Evolutionary conservation across 2,797 vertebrate species (phyloP), one percentile per base, ranked within the genome.

Genomic region (Podargus strigoides): DNA sequence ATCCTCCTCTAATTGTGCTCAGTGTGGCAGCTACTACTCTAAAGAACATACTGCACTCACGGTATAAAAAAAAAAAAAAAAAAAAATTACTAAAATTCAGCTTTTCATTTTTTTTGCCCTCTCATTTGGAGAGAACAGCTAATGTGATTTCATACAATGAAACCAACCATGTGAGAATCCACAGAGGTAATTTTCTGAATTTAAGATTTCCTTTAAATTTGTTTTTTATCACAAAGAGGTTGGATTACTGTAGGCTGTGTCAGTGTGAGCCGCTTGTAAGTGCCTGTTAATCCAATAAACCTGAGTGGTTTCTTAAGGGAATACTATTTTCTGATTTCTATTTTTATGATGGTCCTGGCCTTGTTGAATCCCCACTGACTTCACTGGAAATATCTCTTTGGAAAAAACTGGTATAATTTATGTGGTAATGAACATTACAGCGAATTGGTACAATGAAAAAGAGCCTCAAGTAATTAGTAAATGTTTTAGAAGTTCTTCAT

Each of bases 201-300:
- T 87, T 73, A 89, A 80, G 58, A n/a, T 89, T 95, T 87, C 75
- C 55, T 90, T 95, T 72, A 72, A 75, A 87, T 90, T 89, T 68
- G 72, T 83, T 76, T n/a, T 80, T 74, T 92, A 55, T 92, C 87
- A 37, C 72, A 14, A 19, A 39, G 69, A 81, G 90, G 85, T 94
- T 74, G 89, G 75, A 90, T 93, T 89, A 83, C 87, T 87, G 20
- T 70, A 79, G 89, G 85, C 72, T 85, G 68, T 94, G 93, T 72
- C 84, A 85, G 62, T 3, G 26, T 96, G 93, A 96, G 92, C 94
- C 95, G 87, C 94, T 93, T 89, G 17, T 85, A 96, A 97, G 75
- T 95, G 93, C 93, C 72, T 90, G 81, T 83, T 94, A 90, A 96
- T 96, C 94, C 87, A 90, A 90, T 96, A 93, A 95, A 95, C 83